Percentiles rank a stretch among this genome's conserved stretches.
phyloP scores from a whole-genome alignment of 2,113 vertebrate species.

The Dunckerocampus dactyliophorus region DNA sequence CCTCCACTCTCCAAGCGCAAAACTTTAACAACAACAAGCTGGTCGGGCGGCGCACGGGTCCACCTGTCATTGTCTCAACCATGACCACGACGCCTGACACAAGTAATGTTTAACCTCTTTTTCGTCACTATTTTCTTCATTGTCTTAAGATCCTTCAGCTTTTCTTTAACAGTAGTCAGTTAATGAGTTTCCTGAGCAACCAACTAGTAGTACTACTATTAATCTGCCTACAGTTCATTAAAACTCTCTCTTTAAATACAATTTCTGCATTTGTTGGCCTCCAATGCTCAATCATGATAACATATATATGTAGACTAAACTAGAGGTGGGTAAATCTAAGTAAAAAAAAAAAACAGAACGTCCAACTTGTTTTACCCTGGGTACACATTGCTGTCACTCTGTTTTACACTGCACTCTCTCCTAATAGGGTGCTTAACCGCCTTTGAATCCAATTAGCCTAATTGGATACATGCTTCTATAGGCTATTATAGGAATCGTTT shows the following conservation, averaged over 20 bases:
- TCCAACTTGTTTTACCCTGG: conserved; percentile 16
- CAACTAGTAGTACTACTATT: neutral
- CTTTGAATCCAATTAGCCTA: conserved; percentile 62
- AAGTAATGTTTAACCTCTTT: conserved; percentile 79
- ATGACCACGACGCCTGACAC: conserved; percentile 84
- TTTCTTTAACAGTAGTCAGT: neutral
- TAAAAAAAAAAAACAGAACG: conserved; percentile 14
- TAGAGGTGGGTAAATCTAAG: neutral
- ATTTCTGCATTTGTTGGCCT: no score
- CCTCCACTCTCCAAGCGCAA: conserved; percentile 48
- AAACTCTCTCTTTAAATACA: neutral
- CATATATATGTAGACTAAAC: neutral
- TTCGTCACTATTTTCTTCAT: conserved; percentile 15
- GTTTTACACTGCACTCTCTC: conserved; percentile 59
- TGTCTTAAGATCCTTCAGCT: neutral
- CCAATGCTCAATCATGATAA: neutral
- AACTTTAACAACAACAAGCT: conserved; percentile 75
- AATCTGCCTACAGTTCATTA: neutral
- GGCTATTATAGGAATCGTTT: conserved; percentile 49
- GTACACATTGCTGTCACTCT: conserved; percentile 36
- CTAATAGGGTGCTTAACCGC: conserved; percentile 59
- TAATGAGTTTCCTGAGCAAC: neutral
- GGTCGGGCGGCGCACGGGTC: conserved; percentile 87
- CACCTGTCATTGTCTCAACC: conserved; percentile 92
- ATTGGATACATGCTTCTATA: conserved; percentile 58